phyloP scores from a whole-genome alignment of 2,888 invertebrate species.

The Belgica antarctica region DNA sequence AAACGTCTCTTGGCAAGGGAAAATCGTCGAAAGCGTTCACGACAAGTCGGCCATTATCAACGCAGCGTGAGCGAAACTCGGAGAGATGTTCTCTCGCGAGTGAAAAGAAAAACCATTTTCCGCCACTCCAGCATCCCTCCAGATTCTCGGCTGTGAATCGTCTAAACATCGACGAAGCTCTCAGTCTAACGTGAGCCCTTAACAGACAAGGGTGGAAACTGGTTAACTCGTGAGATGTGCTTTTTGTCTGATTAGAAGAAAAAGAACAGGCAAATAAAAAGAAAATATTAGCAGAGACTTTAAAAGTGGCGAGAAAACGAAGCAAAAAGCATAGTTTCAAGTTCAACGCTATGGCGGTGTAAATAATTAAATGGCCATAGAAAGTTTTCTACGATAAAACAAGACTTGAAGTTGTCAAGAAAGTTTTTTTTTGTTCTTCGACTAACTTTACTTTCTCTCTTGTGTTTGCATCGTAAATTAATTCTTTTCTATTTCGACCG shows the following conservation, averaged over 20 bases:
- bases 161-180: slow-evolving; percentile 30
- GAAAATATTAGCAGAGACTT: not conserved
- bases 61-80: not conserved
- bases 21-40: slow-evolving; percentile 34
- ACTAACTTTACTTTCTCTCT: slow-evolving; percentile 17
- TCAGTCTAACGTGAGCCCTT: slow-evolving; percentile 44
- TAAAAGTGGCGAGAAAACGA: not conserved
- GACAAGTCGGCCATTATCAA: slow-evolving; percentile 34
- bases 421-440: slow-evolving; percentile 24
- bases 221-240: slow-evolving; percentile 31
- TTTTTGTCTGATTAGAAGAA: slow-evolving; percentile 31
- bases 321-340: slow-evolving; percentile 21
- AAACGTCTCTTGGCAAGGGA: too few species aligned
- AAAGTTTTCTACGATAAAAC: slow-evolving; percentile 25
- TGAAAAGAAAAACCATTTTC: not conserved
- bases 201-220: slow-evolving; percentile 44
- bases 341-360: slow-evolving; percentile 15
- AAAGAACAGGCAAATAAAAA: not conserved
- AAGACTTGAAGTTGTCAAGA: slow-evolving; percentile 30
- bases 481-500: not conserved
- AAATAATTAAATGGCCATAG: slow-evolving; percentile 35
- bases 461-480: slow-evolving; percentile 22
- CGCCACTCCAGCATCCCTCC: slow-evolving; percentile 16
- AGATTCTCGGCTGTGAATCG: not conserved
- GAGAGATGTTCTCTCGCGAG: not conserved